A percentile compares a stretch with the other conserved stretches of the same genome.
These are phyloP conservation scores for Gallirallus australis DNA, from an alignment of 2,797 vertebrate species.

Conservation along the genomic window DNA sequence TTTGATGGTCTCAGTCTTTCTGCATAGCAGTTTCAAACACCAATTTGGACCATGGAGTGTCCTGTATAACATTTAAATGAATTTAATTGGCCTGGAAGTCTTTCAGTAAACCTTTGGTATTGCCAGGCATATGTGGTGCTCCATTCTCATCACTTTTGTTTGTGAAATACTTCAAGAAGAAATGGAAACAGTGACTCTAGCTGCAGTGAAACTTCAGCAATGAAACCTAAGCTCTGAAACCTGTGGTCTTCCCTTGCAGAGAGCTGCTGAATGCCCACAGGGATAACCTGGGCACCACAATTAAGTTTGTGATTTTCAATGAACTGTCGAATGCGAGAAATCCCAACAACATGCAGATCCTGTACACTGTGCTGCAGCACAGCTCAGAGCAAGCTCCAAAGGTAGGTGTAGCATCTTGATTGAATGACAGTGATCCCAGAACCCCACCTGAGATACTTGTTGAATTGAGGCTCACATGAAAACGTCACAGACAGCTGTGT, in stretches of 20 bases:
- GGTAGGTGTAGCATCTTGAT: constrained; percentile 72
- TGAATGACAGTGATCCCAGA: background rate
- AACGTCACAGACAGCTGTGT: background rate
- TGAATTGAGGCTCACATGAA: background rate
- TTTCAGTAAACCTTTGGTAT: background rate
- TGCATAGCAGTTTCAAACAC: background rate
- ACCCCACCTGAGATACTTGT: rapidly evolving
- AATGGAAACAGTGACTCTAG: background rate
- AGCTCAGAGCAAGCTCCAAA: constrained; percentile 96
- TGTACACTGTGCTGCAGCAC: constrained; percentile 95
- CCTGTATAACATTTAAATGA: background rate
- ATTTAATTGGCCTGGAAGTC: background rate
- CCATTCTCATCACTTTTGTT: background rate
- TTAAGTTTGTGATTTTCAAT: constrained; percentile 98
- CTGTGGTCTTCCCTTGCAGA: constrained; percentile 70
- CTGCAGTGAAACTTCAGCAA: background rate
- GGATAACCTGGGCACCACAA: constrained; percentile 95
- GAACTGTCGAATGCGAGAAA: constrained; percentile 97
- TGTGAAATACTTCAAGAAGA: background rate
- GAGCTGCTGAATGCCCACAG: constrained; percentile 93
- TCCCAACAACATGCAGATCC: constrained; percentile 98
- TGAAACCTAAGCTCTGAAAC: background rate
- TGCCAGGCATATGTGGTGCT: rapidly evolving
- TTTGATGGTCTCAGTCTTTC: background rate
- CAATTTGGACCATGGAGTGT: background rate